phyloP scores from a whole-genome alignment of 2,888 invertebrate species.

The Hemithea aestivaria region DNA sequence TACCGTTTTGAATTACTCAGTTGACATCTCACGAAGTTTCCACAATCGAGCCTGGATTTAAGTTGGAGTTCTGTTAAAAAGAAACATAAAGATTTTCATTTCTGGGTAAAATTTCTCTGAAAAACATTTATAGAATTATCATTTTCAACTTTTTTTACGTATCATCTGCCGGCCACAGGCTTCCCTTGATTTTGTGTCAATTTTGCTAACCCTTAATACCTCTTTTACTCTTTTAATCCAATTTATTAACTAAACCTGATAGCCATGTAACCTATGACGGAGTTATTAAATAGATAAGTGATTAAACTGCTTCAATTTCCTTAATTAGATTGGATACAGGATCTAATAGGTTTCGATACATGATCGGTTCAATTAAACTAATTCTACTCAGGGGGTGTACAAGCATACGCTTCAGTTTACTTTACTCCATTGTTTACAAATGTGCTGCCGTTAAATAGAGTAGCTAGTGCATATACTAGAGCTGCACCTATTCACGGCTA shows the following conservation, averaged over 20 bases:
- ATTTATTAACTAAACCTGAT: too few species aligned
- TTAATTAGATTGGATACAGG: background rate
- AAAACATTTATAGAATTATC: too few species aligned
- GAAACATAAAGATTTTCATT: too few species aligned
- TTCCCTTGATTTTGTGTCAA: too few species aligned
- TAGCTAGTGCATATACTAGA: conserved; percentile 1
- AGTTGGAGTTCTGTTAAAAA: conserved; percentile 39
- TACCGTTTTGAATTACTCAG: conserved; percentile 40
- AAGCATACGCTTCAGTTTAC: conserved; percentile 5
- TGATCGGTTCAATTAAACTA: conserved; percentile 21
- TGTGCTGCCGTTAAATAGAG: conserved; percentile 1
- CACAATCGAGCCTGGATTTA: conserved; percentile 31
- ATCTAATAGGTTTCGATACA: conserved; percentile 14
- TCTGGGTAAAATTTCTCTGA: too few species aligned
- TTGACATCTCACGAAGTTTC: conserved; percentile 41
- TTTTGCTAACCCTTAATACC: too few species aligned
- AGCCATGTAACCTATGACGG: too few species aligned
- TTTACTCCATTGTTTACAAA: conserved; percentile 1
- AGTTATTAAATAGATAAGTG: conserved; percentile 19
- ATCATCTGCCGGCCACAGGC: too few species aligned
- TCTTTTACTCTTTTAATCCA: too few species aligned
- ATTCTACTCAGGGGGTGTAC: conserved; percentile 11
- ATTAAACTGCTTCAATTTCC: background rate
- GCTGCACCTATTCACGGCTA: conserved; percentile 28
- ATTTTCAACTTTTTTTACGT: too few species aligned